Conservation (phyloP, 2,888 invertebrate genomes). For the Chalcosyrphus nemorum region DNA sequence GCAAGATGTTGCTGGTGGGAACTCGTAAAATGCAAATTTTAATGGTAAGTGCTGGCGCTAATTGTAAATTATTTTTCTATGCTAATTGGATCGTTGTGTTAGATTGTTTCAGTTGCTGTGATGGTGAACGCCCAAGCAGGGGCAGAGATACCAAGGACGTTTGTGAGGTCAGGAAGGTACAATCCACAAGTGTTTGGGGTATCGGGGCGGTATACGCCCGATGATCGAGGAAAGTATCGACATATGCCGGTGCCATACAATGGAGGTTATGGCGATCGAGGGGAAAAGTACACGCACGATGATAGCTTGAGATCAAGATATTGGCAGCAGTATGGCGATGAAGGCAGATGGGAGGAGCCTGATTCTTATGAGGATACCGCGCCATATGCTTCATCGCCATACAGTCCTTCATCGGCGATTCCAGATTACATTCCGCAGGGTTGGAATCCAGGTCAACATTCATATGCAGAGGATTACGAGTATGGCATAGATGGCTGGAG, state of each 20-base stretch:
- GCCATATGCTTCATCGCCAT: constrained; percentile 74
- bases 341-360: constrained; percentile 28
- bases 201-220: constrained; percentile 84
- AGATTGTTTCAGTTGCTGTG: constrained; percentile 27
- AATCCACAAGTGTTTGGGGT: constrained; percentile 77
- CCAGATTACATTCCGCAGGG: constrained; percentile 40
- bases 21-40: constrained; percentile 28
- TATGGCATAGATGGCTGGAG: constrained; percentile 79
- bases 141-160: constrained; percentile 1
- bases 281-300: constrained; percentile 78
- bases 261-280: constrained; percentile 83
- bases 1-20: constrained; percentile 39
- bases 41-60: constrained; percentile 10
- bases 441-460: constrained; percentile 76
- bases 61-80: neutral
- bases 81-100: neutral
- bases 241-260: constrained; percentile 83
- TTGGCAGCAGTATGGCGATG: constrained; percentile 53
- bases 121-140: neutral
- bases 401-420: constrained; percentile 6
- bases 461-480: constrained; percentile 78
- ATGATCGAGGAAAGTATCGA: constrained; percentile 83
- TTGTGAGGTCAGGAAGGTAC: constrained; percentile 75
- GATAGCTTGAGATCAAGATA: constrained; percentile 33
- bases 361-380: constrained; percentile 39